Percentiles rank a stretch among this genome's conserved stretches.
These are phyloP conservation scores for Chrysolina haemoptera DNA, from an alignment of 2,888 invertebrate species.

Conservation along the genomic window DNA sequence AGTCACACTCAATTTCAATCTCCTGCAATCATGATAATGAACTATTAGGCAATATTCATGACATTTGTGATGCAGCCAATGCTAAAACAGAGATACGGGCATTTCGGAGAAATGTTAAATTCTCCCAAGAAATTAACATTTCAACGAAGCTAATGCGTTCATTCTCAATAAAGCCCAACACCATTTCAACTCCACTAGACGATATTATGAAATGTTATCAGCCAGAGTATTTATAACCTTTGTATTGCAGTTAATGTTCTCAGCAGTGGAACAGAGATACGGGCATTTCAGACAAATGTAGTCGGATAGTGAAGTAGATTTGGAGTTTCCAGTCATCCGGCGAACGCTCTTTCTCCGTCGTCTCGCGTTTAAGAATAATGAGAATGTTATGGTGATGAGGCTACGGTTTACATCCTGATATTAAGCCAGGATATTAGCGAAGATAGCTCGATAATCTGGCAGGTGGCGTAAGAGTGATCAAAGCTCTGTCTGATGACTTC, in stretches of 20 bases:
- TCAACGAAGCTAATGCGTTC: background rate
- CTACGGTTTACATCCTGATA: conserved; percentile 65
- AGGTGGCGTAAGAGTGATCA: conserved; percentile 53
- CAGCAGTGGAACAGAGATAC: conserved; percentile 24
- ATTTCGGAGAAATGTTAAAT: background rate
- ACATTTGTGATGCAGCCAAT: background rate
- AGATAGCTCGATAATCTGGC: conserved; percentile 55
- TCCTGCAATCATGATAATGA: background rate
- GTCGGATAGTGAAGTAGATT: conserved; percentile 31
- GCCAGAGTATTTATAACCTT: conserved; percentile 16
- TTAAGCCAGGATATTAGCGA: conserved; percentile 65
- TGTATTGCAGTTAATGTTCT: conserved; percentile 28
- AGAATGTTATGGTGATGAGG: conserved; percentile 70
- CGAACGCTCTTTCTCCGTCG: conserved; percentile 24
- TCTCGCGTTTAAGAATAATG: conserved; percentile 64
- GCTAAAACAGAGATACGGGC: background rate
- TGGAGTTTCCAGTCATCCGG: conserved; percentile 33
- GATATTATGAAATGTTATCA: conserved; percentile 27
- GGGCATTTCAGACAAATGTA: conserved; percentile 25
- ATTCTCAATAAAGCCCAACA: conserved; percentile 14
- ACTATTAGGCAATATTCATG: background rate
- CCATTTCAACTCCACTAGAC: conserved; percentile 13
- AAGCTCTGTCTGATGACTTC: background rate
- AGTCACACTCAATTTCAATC: conserved; percentile 5
- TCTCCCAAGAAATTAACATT: background rate